Percentiles rank a stretch among this genome's conserved stretches.
Evolutionary conservation across 2,888 invertebrate genomes (phyloP).

Genomic region (Ptychoptera albimana): DNA sequence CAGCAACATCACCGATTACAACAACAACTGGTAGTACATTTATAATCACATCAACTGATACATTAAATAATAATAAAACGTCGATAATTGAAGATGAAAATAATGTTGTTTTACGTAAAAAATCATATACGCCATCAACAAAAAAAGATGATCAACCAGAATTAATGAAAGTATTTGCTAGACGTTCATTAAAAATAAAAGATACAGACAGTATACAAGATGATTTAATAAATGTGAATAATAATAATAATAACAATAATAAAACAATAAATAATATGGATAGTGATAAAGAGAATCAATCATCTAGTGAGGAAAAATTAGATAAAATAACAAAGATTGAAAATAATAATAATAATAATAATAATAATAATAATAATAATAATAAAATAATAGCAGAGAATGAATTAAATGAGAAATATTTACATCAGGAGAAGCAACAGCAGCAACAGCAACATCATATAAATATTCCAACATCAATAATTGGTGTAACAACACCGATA

Average conservation of each 20-base stretch:
- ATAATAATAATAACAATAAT: constrained; percentile 15
- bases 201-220: constrained; percentile 48
- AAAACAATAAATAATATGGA: constrained; percentile 44
- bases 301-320: constrained; percentile 34
- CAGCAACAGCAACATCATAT: constrained; percentile 5
- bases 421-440: constrained; percentile 15
- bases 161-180: constrained; percentile 65
- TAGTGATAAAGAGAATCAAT: constrained; percentile 58
- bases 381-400: constrained; percentile 12
- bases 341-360: constrained; percentile 10
- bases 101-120: constrained; percentile 25
- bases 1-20: constrained; percentile 5
- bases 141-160: constrained; percentile 56
- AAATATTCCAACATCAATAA: too few relatives aligned
- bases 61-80: neutral
- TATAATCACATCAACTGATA: neutral
- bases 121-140: constrained; percentile 15
- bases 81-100: constrained; percentile 11
- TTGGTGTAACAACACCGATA: neutral
- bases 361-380: constrained; percentile 16
- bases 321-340: constrained; percentile 25
- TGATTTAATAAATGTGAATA: constrained; percentile 26
- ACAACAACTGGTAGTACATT: constrained; percentile 4
- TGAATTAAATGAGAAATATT: constrained; percentile 13
- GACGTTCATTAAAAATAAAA: constrained; percentile 65